Conservation (phyloP, 2,113 vertebrate genomes). For the Microcebus jonahi region DNA sequence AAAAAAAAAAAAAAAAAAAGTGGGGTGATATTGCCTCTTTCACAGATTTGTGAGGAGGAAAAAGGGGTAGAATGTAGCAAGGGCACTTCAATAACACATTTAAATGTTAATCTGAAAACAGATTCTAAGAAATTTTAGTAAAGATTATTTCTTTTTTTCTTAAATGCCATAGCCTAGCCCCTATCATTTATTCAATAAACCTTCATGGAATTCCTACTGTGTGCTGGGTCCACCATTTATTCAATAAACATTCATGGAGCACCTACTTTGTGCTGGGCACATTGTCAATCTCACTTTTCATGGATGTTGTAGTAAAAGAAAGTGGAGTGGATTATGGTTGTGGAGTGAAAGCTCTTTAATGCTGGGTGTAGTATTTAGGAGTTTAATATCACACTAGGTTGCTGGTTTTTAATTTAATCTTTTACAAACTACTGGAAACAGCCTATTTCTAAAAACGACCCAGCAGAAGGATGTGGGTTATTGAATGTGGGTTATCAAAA, state of each 20-base stretch:
- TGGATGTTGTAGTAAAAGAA: neutral
- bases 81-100: neutral
- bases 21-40: neutral
- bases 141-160: neutral
- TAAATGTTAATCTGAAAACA: slow-evolving; percentile 49
- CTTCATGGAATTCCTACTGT: neutral
- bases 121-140: neutral
- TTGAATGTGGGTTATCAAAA: slow-evolving; percentile 34
- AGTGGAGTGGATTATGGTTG: neutral
- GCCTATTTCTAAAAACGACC: slow-evolving; percentile 70
- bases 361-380: slow-evolving; percentile 80
- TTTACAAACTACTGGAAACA: slow-evolving; percentile 72
- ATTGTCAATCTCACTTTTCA: neutral
- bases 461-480: slow-evolving; percentile 36
- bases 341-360: neutral
- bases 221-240: neutral
- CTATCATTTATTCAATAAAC: neutral
- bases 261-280: neutral
- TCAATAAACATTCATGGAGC: neutral
- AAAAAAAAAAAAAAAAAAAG: too few species aligned
- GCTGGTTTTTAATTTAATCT: slow-evolving; percentile 76
- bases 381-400: slow-evolving; percentile 80
- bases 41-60: neutral
- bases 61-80: neutral
- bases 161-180: neutral